Evolutionary conservation across 2,888 invertebrate genomes (phyloP), one percentile per base, ranked within the genome.

Genomic region (Tipula unca): DNA sequence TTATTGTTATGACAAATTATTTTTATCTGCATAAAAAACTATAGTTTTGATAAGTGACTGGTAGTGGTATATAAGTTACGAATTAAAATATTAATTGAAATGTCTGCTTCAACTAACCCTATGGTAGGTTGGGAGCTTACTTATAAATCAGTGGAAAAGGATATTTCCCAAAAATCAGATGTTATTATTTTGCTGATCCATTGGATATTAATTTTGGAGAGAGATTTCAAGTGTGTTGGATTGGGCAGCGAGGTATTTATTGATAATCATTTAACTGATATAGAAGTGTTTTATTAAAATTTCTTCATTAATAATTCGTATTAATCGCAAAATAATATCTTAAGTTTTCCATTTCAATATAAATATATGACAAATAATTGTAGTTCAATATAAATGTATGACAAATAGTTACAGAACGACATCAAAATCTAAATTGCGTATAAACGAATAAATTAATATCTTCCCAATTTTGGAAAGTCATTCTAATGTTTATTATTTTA

Each of bases 91-190:
- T n/a, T n/a, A 48, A 48, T 48, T 48, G 6, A 48, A 20, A 69
- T 69, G 69, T 69, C 69, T 10, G 69, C 25, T 14, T 69, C 69
- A 2, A 25, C 69, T 1, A 69, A 10, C n/a, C 2, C 25, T 83
- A 83, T 83, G 83, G 83, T 83, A n/a, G 83, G 83, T 32, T 83
- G 83, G 83, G 83, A 83, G 13, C 35, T 83, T 8, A 83, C 35
- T 1, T 83, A 83, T 83, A 83, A 83, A 83, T 29, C 35, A 32
- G 83, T 83, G 17, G 83, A 83, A 32, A 83, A 83, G 10, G 29
- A 14, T 17, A n/a, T 83, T 32, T 6, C 29, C 0, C 83, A 83
- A 83, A 83, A 83, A 10, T 83, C 32, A 0, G 83, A 83, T 83
- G 1, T 29, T n/a, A 83, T 83, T 83, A n/a, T 83, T 14, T 32